Base-by-base conservation (phyloP, 2,888 invertebrate species). In the Tinea pellionella region DNA sequence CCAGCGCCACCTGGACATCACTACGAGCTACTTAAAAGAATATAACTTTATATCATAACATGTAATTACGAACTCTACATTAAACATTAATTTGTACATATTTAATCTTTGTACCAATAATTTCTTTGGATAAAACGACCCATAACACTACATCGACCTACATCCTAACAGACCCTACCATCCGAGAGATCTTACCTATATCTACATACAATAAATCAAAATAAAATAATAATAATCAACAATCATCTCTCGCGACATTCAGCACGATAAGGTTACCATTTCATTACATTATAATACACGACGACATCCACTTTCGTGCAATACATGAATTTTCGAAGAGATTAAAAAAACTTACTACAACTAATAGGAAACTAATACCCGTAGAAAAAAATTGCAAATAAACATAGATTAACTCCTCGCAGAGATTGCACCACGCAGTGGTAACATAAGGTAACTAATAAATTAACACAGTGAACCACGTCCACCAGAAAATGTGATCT, bases 301-400 rank as follows among this genome's bases (percentile, higher is more conserved):
- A 47, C 15, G 15, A 47, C 47, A 47, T 15, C 8, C 6, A 9
- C 15, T 12, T 9, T 6, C 15, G 47, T 47, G 47, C 47, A 16
- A 9, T 13, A 16, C 47, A 47, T 16, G 16, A 9, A 7, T 15
- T 16, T 47, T 16, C 16, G 47, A 47, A 47, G 47, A 47, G 47
- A 47, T 15, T 47, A 7, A 13, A 47, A 15, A 83, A 80, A 78
- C 75, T 77, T 71, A 72, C 78, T 86, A 86, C 73, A 76, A 66
- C 86, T 87, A 87, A 70, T 87, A 87, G 87, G 87, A 86, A 88
- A 88, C 88, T 85, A 88, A 88, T 88, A 88, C 88, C 88, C 88
- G 88, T 88, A 88, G 74, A 83, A 81, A 77, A 79, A 61, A 80
- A 88, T 88, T 87, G 87, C 87, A 73, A 74, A 59, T 59, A 59